Conservation (phyloP, 1,140 invertebrate species). For the Aphelinus certus region DNA sequence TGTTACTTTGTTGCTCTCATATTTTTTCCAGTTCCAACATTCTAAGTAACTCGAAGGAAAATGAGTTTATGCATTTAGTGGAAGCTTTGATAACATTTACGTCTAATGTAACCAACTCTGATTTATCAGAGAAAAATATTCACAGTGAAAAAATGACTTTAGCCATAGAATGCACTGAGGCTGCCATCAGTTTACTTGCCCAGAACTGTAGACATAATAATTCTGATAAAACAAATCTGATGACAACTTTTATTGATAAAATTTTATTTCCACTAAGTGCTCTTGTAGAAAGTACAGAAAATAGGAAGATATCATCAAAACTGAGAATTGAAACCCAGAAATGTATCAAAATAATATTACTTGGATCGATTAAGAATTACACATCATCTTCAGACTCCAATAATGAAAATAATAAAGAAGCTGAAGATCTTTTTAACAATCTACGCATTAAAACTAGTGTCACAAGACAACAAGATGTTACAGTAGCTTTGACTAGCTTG, state of each 20-base stretch:
- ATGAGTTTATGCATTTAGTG: slow-evolving; percentile 6
- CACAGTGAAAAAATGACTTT: too few relatives aligned
- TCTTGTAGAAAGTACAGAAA: slow-evolving; percentile 39
- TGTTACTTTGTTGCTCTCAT: slow-evolving; percentile 41
- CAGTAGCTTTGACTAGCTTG: slow-evolving; percentile 41
- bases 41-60: slow-evolving; percentile 25
- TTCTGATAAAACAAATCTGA: slow-evolving; percentile 40
- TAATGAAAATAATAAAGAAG: slow-evolving; percentile 29
- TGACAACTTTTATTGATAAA: slow-evolving; percentile 43
- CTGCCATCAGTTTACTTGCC: slow-evolving; percentile 24
- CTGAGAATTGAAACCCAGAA: slow-evolving; percentile 45
- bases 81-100: background rate
- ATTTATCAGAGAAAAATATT: too few relatives aligned
- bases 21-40: slow-evolving; percentile 41
- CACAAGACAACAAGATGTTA: slow-evolving; percentile 36
- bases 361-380: slow-evolving; percentile 36
- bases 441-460: slow-evolving; percentile 38
- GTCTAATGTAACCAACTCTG: too few relatives aligned
- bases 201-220: slow-evolving; percentile 46
- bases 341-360: slow-evolving; percentile 50
- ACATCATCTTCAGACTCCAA: background rate
- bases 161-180: slow-evolving; percentile 13
- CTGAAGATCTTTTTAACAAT: slow-evolving; percentile 40
- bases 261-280: slow-evolving; percentile 48
- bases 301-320: slow-evolving; percentile 40